phyloP scores from a whole-genome alignment of 2,113 vertebrate genomes.

The Phyllostomus hastatus region DNA sequence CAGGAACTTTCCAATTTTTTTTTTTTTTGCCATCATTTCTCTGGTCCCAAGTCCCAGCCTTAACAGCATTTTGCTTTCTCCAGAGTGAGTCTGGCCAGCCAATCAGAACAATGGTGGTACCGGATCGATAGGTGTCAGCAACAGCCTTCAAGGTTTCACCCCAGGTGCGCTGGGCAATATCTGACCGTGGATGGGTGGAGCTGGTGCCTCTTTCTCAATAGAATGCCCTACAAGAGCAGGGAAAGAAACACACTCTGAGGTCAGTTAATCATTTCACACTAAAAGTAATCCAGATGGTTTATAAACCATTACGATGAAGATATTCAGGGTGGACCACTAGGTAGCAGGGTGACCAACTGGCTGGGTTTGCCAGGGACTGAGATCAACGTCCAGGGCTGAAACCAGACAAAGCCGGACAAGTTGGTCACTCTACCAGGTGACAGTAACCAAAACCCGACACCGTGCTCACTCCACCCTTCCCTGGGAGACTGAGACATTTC shows the following conservation, averaged over 20 bases:
- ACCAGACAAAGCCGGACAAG: background rate
- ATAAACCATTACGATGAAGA: background rate
- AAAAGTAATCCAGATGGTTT: background rate
- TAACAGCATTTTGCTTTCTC: background rate
- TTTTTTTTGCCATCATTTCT: background rate
- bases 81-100: no score
- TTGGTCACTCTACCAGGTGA: accelerated
- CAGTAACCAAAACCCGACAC: background rate
- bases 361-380: background rate
- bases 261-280: background rate
- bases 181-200: background rate
- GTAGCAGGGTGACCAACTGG: background rate
- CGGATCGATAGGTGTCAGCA: background rate
- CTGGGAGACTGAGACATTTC: background rate
- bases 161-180: background rate
- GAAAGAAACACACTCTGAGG: background rate
- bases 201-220: background rate
- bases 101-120: background rate
- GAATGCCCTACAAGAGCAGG: accelerated
- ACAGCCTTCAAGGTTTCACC: background rate
- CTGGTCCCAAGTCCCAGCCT: background rate
- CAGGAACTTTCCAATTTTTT: background rate
- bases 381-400: background rate
- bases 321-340: background rate
- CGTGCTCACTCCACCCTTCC: background rate